These are phyloP conservation scores for Calliopum simillimum DNA, from an alignment of 2,888 invertebrate species.

Conservation along the genomic window DNA sequence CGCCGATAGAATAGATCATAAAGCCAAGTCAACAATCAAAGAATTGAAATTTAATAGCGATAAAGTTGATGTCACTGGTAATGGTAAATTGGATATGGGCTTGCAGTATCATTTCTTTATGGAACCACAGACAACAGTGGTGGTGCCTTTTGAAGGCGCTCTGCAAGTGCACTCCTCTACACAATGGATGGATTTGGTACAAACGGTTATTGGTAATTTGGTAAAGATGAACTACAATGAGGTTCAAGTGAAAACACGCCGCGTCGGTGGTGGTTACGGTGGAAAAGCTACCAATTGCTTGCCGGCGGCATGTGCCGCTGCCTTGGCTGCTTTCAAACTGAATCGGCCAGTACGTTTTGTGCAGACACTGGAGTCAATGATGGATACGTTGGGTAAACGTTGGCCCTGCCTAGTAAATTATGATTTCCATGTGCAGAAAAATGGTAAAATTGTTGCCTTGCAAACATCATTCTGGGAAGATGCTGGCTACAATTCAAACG, in stretches of 20 bases:
- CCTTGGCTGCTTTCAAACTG: conserved; percentile 73
- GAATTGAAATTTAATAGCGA: conserved; percentile 45
- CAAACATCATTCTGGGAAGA: conserved; percentile 71
- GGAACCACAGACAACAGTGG: conserved; percentile 79
- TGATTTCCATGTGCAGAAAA: conserved; percentile 73
- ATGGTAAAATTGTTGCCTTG: conserved; percentile 77
- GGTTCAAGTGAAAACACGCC: conserved; percentile 77
- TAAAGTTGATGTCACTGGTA: conserved; percentile 45
- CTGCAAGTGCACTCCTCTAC: conserved; percentile 75
- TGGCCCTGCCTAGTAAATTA: conserved; percentile 73
- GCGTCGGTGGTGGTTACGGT: conserved; percentile 87
- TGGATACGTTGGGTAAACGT: conserved; percentile 78
- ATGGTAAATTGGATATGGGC: conserved; percentile 71
- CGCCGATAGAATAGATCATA: conserved; percentile 54
- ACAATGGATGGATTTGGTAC: conserved; percentile 75
- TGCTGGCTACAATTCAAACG: conserved; percentile 70
- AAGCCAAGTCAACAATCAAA: conserved; percentile 51
- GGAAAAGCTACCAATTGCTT: conserved; percentile 76
- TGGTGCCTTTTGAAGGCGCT: conserved; percentile 77
- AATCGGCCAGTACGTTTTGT: conserved; percentile 78
- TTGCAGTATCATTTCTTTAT: conserved; percentile 81
- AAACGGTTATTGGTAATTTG: conserved; percentile 71
- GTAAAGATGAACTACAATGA: conserved; percentile 74
- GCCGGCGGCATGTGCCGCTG: conserved; percentile 74
- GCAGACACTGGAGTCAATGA: conserved; percentile 78